Evolutionary conservation across 1,140 invertebrate genomes (phyloP).

Genomic region (Apis florea): DNA sequence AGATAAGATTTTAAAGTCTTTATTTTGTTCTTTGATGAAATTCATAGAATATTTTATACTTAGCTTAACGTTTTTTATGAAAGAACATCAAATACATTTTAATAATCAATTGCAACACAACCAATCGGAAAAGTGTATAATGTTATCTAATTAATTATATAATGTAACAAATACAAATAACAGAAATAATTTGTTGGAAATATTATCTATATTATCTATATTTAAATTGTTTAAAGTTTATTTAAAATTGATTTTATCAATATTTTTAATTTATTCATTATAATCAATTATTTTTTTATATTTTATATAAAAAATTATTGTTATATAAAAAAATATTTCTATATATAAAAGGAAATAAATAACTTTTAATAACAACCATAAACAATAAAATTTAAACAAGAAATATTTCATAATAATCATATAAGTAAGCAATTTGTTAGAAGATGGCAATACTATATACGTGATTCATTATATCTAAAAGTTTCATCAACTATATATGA

Average conservation of each 20-base stretch:
- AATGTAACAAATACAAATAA: neutral
- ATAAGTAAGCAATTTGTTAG: neutral
- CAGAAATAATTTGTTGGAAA: neutral
- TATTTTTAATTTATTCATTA: neutral
- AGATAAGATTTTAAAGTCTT: neutral
- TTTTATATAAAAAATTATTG: neutral
- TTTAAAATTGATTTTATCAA: neutral
- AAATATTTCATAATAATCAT: neutral
- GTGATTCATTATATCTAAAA: neutral
- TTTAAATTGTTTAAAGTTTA: neutral
- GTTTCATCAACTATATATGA: conserved; percentile 1
- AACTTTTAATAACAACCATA: neutral
- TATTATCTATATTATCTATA: neutral
- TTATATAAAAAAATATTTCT: neutral
- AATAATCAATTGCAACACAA: neutral
- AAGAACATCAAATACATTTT: neutral
- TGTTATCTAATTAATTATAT: conserved; percentile 7
- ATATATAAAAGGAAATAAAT: neutral
- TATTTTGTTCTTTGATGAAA: neutral
- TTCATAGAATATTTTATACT: neutral
- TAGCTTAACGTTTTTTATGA: conserved; percentile 14
- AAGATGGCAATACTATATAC: conserved; percentile 13
- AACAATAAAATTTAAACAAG: neutral
- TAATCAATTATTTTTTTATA: too few species aligned
- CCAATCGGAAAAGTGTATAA: neutral